Conservation (phyloP, 2,888 invertebrate species). For the Chymomyza caudatula region DNA sequence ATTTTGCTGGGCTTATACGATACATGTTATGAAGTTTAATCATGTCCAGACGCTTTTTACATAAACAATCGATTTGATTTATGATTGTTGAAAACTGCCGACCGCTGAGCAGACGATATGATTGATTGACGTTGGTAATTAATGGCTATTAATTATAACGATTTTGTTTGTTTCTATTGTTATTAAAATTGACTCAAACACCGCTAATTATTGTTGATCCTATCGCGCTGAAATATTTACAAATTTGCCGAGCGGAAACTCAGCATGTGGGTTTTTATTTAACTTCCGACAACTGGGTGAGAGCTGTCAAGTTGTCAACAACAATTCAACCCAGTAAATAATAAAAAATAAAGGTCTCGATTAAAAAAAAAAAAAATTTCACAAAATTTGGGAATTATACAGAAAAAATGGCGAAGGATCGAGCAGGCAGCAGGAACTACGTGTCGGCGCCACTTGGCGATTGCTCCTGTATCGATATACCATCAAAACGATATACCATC, state of each 20-base stretch:
- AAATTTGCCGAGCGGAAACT: background rate
- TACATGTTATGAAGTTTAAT: background rate
- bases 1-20: constrained; percentile 8
- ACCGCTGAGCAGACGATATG: constrained; percentile 28
- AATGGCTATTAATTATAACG: constrained; percentile 53
- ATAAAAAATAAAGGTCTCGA: background rate
- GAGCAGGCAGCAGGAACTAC: background rate
- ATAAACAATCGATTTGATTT: constrained; percentile 1
- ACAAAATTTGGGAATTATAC: constrained; percentile 5
- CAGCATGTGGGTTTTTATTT: background rate
- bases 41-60: background rate
- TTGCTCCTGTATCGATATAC: background rate
- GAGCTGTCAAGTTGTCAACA: background rate
- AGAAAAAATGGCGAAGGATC: background rate
- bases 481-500: background rate
- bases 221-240: constrained; percentile 43
- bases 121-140: constrained; percentile 51
- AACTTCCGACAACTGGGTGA: background rate
- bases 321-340: background rate
- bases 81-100: constrained; percentile 34
- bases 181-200: constrained; percentile 60
- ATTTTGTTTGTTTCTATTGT: constrained; percentile 50
- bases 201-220: constrained; percentile 57
- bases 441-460: background rate
- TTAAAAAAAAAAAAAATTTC: background rate